Conservation (phyloP, 1,140 invertebrate species). For the Dryas iulia region DNA sequence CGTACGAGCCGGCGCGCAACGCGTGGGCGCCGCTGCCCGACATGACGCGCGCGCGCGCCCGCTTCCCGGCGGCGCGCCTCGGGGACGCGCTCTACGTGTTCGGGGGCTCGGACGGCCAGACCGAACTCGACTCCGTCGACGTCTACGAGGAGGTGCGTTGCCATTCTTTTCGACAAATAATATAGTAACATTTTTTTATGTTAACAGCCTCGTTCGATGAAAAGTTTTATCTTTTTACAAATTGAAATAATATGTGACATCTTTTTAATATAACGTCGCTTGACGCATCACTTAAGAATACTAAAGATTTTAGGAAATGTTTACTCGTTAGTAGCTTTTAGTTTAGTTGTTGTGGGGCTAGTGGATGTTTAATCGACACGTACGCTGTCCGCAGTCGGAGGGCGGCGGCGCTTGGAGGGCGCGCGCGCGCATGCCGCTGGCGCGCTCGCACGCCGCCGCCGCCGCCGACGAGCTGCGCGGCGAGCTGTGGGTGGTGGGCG, state of each 20-base stretch:
- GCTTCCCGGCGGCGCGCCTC: constrained; percentile 77
- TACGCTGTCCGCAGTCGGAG: neutral
- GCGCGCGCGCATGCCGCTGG: constrained; percentile 36
- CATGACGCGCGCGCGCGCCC: constrained; percentile 84
- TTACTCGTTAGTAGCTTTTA: too few relatives aligned
- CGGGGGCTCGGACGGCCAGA: constrained; percentile 82
- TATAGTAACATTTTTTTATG: too few relatives aligned
- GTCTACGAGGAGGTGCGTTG: constrained; percentile 33
- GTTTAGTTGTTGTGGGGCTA: too few relatives aligned
- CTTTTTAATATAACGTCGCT: too few relatives aligned
- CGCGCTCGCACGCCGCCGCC: constrained; percentile 83
- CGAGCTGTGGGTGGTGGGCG: constrained; percentile 87
- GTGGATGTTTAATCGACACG: neutral
- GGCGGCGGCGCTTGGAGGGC: constrained; percentile 34
- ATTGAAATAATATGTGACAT: too few relatives aligned
- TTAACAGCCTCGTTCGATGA: too few relatives aligned
- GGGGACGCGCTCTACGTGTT: constrained; percentile 84
- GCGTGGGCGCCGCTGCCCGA: constrained; percentile 84
- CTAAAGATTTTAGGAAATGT: too few relatives aligned
- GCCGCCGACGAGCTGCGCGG: constrained; percentile 82
- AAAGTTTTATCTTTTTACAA: too few relatives aligned
- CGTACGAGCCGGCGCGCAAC: constrained; percentile 86
- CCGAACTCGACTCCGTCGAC: constrained; percentile 79
- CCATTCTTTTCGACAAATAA: too few relatives aligned
- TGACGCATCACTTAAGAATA: too few relatives aligned